phyloP scores from a whole-genome alignment of 2,797 vertebrate species.

The Gobio occitaniae region DNA sequence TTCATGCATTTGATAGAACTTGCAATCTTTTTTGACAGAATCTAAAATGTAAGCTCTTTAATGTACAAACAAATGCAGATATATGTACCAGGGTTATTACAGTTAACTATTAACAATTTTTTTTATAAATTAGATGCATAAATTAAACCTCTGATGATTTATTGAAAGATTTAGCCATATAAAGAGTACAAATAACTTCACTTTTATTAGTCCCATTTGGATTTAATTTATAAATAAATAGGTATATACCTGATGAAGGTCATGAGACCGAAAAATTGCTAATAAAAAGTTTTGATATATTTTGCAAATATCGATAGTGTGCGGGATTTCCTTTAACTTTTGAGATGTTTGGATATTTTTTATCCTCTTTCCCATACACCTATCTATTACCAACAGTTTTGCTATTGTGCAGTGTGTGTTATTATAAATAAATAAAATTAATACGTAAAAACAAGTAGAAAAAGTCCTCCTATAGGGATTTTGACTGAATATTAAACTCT shows the following conservation, averaged over 20 bases:
- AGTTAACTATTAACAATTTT: too few species aligned
- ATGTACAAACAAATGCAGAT: neutral
- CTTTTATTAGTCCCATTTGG: neutral
- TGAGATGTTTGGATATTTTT: too few species aligned
- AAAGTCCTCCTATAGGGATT: neutral
- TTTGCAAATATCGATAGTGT: too few species aligned
- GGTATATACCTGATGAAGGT: too few species aligned
- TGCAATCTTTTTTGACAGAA: neutral
- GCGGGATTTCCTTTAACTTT: too few species aligned
- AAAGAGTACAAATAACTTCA: neutral
- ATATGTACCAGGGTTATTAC: neutral
- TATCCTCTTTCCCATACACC: too few species aligned
- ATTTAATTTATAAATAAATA: neutral
- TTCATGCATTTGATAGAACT: neutral
- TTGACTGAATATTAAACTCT: neutral
- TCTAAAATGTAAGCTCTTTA: neutral
- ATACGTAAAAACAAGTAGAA: neutral
- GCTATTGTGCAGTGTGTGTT: too few species aligned
- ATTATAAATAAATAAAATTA: neutral
- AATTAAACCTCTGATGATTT: neutral
- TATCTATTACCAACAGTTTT: too few species aligned
- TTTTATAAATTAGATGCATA: neutral
- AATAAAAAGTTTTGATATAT: too few species aligned
- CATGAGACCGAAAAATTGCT: too few species aligned
- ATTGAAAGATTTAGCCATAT: neutral